Evolutionary conservation across 2,113 vertebrate genomes (phyloP).

Genomic region (Epinephelus lanceolatus): DNA sequence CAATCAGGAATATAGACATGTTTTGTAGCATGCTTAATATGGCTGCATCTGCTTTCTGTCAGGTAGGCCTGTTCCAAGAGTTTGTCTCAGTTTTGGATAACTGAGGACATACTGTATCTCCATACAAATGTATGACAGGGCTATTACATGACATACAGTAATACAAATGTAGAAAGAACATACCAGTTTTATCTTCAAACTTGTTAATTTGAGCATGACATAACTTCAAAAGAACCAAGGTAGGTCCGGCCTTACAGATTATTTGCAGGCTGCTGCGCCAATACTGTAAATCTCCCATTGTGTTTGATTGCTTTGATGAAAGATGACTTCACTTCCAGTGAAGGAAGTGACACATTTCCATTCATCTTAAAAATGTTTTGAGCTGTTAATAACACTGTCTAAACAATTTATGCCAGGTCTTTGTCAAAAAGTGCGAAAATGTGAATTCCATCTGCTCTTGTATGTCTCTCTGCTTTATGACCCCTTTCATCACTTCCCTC

Average conservation of each 20-base stretch:
- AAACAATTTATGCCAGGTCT: background rate
- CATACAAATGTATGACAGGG: constrained; percentile 15
- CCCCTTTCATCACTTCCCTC: constrained; percentile 22
- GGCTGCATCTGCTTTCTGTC: constrained; percentile 32
- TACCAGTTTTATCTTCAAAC: constrained; percentile 6
- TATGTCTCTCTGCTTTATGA: background rate
- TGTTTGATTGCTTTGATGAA: constrained; percentile 18
- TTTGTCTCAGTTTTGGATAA: constrained; percentile 10
- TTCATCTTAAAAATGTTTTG: constrained; percentile 14
- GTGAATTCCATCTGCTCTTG: background rate
- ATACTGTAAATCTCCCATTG: constrained; percentile 22
- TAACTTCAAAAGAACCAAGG: constrained; percentile 18
- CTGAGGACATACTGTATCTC: constrained; percentile 9
- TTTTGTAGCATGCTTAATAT: constrained; percentile 25
- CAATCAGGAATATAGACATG: constrained; percentile 10
- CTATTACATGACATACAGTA: constrained; percentile 11
- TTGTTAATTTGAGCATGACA: constrained; percentile 12
- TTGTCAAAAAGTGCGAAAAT: constrained; percentile 24
- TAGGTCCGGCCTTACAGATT: background rate
- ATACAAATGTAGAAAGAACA: constrained; percentile 11
- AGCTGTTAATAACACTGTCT: constrained; percentile 1
- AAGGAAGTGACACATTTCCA: background rate
- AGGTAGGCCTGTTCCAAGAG: background rate
- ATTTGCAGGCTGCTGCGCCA: constrained; percentile 1
- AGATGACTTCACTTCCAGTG: constrained; percentile 6